Evolutionary conservation across 2,113 vertebrate species (phyloP), one percentile per base, ranked within the genome.

Genomic region (Thermophis baileyi): DNA sequence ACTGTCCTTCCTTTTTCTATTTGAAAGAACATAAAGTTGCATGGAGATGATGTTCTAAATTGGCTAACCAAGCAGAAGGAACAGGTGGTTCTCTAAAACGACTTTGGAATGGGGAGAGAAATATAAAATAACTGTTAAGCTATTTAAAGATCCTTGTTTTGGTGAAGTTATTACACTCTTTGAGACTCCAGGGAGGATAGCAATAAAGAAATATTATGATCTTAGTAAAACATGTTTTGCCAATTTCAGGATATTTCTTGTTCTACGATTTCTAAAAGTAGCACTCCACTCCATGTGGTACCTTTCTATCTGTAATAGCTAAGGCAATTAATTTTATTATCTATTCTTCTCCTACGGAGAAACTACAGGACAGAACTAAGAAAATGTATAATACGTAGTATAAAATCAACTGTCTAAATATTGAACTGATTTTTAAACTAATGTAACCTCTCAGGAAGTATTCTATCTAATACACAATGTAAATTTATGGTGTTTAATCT

Each of bases 351-450:
- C 50, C 27, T 47, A 44, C 27, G 55, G 46, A 89, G 50, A 27
- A 89, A 18, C 63, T 89, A 85, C 86, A 74, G 47, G 44, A 74
- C 44, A 74, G 24, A 69, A 30, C 3, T 16, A 10, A 30, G 40
- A 92, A 89, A 74, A 51, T 40, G 63, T 47, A 44, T 6, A 47
- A 49, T 85, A 25, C 46, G 49, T 20, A 30, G 14, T 53, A 74
- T 53, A 85, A 89, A 85, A 85, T 55, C 69, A 20, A 30, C 57
- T 85, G 51, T 89, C 81, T 85, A 85, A 85, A 92, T 57, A 85
- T 89, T 92, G 69, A 88, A 92, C 44, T 53, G 57, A 88, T 51
- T 88, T 53, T 53, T 74, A 74, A 74, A 92, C 69, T 88, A 92
- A 53, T 92, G 51, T 24, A 88, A 63, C 47, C 44, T 91, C 91